Percentiles rank a stretch among this genome's conserved stretches.
Conservation (phyloP, 2,888 invertebrate species). For the Boloria euphrosyne region DNA sequence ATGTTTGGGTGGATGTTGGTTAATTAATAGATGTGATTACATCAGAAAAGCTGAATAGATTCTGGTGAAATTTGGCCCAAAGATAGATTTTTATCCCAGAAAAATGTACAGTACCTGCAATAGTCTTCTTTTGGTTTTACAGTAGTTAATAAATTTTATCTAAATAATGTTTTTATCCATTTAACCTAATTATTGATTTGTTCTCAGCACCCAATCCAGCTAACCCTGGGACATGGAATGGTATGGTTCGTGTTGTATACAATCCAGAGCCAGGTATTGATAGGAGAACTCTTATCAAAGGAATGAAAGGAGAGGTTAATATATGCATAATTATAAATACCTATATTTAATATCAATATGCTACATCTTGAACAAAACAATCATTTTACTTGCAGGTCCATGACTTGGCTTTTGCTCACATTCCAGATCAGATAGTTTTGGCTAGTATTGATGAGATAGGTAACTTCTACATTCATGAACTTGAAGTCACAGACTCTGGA, state of each 20-base stretch:
- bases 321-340: background rate
- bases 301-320: slow-evolving; percentile 87
- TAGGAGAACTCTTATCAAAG: slow-evolving; percentile 91
- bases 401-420: slow-evolving; percentile 95
- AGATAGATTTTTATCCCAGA: no score
- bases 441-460: slow-evolving; percentile 95
- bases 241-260: slow-evolving; percentile 93
- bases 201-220: slow-evolving; percentile 64
- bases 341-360: no score
- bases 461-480: slow-evolving; percentile 90
- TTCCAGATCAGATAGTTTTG: slow-evolving; percentile 88
- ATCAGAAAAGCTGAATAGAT: no score
- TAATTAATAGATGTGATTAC: no score
- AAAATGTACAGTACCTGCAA: no score
- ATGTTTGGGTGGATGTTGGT: no score
- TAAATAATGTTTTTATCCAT: background rate
- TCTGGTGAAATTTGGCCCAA: no score
- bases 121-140: no score
- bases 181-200: slow-evolving; percentile 10
- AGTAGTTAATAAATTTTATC: background rate
- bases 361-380: background rate
- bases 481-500: slow-evolving; percentile 83
- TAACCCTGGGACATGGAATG: slow-evolving; percentile 77
- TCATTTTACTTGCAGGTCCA: slow-evolving; percentile 83
- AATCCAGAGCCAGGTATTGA: slow-evolving; percentile 84